Evolutionary conservation across 2,797 vertebrate species (phyloP), one percentile per base, ranked within the genome.

Genomic region (Siniperca obscura): DNA sequence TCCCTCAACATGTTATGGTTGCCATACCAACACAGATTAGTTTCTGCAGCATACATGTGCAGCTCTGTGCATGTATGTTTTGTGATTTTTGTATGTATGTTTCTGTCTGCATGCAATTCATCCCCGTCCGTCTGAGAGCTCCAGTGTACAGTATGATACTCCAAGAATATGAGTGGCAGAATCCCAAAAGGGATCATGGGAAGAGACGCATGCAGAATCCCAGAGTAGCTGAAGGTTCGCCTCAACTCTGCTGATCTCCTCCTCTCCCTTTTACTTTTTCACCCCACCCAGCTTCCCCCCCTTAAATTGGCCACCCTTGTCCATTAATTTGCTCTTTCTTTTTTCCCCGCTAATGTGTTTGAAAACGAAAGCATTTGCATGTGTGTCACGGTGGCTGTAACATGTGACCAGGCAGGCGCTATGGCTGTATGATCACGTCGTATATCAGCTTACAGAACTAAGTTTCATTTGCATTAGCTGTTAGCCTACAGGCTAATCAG

Each of bases 11-110:
- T 84, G 78, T 71, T 82, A 75, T 89, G 78, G 88, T 92, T 93
- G 83, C 90, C 87, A 90, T 94, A 90, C 86, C 89, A 92, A 93
- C 89, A 66, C 72, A 73, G 79, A 83, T 88, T 83, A 72, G 27
- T 82, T 76, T 86, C 46, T 88, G 82, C 77, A 74, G 70, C 42
- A 66, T 78, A 53, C 61, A 84, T 78, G 74, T 79, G 70, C 59
- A 73, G 70, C 76, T 55, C 34, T 73, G 69, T 72, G 65, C 55
- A 42, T 82, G 65, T 68, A 52, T 88, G 70, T 76, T 62, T 60
- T 76, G 19, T 69, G 40, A 48, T 75, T 22, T 81, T 40, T 69
- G n/a, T 65, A n/a, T 27, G 48, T 68, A 27, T 21, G 57, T 70
- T 34, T 55, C 36, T 76, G 34, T 67, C 46, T 80, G 70, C 76